These are phyloP conservation scores for Alligator sinensis DNA, from an alignment of 2,113 vertebrate species.

Conservation along the genomic window DNA sequence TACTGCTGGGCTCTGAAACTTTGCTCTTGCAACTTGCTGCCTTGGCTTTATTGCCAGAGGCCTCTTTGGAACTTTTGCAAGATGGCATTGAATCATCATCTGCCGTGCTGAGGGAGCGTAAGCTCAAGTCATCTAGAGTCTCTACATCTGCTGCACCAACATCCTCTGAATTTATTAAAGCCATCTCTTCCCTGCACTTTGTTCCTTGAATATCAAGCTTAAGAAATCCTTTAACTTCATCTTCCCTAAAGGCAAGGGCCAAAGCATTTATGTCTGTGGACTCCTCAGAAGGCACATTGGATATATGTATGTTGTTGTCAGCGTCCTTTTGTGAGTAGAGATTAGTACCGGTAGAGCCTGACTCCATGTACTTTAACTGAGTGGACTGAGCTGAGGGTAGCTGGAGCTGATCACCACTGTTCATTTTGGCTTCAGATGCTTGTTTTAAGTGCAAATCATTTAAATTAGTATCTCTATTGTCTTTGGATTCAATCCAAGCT, in stretches of 20 bases:
- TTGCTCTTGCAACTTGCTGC: slow-evolving; percentile 71
- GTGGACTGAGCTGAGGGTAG: slow-evolving; percentile 17
- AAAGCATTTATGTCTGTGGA: slow-evolving; percentile 76
- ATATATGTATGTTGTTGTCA: slow-evolving; percentile 18
- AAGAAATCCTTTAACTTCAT: slow-evolving; percentile 83
- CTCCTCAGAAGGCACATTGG: slow-evolving; percentile 31
- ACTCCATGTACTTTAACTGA: not conserved
- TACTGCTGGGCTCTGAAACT: slow-evolving; percentile 79
- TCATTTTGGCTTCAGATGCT: slow-evolving; percentile 13
- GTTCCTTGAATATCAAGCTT: slow-evolving; percentile 83
- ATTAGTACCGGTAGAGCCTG: not conserved
- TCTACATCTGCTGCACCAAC: slow-evolving; percentile 72
- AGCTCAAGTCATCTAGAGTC: slow-evolving; percentile 56
- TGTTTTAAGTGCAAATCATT: slow-evolving; percentile 61
- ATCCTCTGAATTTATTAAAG: slow-evolving; percentile 72
- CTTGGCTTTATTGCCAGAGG: slow-evolving; percentile 53
- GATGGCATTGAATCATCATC: slow-evolving; percentile 26
- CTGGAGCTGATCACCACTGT: not conserved
- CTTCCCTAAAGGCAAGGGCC: slow-evolving; percentile 84
- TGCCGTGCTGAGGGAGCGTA: slow-evolving; percentile 53
- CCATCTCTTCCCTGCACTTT: slow-evolving; percentile 74
- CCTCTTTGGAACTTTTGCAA: slow-evolving; percentile 58
- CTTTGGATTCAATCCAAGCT: slow-evolving; percentile 81
- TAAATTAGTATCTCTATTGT: slow-evolving; percentile 74
- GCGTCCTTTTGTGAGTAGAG: not conserved